These are phyloP conservation scores for Melangyna quadrimaculata DNA, from an alignment of 2,888 invertebrate species.

Conservation along the genomic window DNA sequence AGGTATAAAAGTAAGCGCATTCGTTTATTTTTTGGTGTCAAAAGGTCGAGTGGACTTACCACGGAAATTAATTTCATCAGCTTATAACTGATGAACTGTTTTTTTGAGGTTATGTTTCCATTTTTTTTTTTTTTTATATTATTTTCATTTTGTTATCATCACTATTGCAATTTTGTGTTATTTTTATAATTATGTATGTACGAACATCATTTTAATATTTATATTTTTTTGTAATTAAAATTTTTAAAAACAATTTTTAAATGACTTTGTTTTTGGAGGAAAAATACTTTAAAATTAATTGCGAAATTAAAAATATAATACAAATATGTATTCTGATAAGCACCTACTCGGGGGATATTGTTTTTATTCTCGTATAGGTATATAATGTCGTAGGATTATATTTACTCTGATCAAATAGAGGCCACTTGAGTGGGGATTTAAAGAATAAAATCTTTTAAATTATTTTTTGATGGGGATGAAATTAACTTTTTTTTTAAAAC, in stretches of 20 bases:
- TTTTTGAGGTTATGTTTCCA: constrained; percentile 13
- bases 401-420: neutral
- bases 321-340: constrained; percentile 8
- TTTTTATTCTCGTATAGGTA: too few species aligned
- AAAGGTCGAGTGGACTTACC: constrained; percentile 63
- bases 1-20: constrained; percentile 66
- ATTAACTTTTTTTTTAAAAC: too few species aligned
- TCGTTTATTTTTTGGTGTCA: constrained; percentile 60
- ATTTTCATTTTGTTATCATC: constrained; percentile 5
- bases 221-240: constrained; percentile 21
- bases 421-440: too few species aligned
- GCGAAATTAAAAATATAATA: constrained; percentile 17
- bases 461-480: too few species aligned
- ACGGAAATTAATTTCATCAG: constrained; percentile 58
- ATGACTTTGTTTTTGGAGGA: neutral
- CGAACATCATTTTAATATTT: neutral
- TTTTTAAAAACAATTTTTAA: neutral
- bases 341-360: neutral
- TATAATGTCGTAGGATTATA: neutral
- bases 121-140: neutral
- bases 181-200: neutral
- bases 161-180: constrained; percentile 15
- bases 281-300: neutral
- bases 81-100: constrained; percentile 47
- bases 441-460: too few species aligned